phyloP scores from a whole-genome alignment of 2,797 vertebrate genomes.

The Syndactyla subalaris region DNA sequence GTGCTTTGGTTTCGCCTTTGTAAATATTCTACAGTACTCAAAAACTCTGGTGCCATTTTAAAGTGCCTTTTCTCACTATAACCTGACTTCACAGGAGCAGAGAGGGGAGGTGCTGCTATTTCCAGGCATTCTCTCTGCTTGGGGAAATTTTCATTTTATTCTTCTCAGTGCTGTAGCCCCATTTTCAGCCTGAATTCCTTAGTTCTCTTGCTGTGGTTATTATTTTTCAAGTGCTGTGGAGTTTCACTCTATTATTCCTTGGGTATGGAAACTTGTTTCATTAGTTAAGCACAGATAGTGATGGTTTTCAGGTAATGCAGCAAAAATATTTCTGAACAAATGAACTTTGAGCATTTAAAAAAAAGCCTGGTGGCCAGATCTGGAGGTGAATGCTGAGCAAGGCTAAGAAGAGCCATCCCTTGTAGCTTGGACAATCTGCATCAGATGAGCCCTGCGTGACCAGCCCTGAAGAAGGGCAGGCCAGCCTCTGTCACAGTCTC shows the following conservation, averaged over 20 bases:
- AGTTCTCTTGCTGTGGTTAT: background rate
- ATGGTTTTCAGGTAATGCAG: background rate
- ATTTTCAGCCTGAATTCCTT: background rate
- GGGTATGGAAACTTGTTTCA: background rate
- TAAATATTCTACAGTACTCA: background rate
- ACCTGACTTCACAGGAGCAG: slow-evolving; percentile 2
- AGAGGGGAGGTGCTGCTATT: slow-evolving; percentile 10
- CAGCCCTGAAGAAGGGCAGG: background rate
- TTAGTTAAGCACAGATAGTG: background rate
- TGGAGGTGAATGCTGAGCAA: background rate
- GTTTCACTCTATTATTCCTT: background rate
- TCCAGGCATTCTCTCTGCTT: slow-evolving; percentile 9
- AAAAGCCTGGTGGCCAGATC: background rate
- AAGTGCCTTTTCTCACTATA: background rate
- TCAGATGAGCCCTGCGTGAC: background rate
- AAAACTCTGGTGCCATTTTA: slow-evolving; percentile 1
- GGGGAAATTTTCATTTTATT: slow-evolving; percentile 8
- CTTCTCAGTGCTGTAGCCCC: background rate
- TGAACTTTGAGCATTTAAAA: background rate
- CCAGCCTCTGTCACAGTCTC: background rate
- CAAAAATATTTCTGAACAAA: background rate
- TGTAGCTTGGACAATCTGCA: accelerated
- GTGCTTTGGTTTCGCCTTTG: slow-evolving; percentile 8
- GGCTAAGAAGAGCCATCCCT: background rate
- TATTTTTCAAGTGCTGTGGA: background rate